phyloP scores from a whole-genome alignment of 2,888 invertebrate genomes.

The Parnassius glacialis region DNA sequence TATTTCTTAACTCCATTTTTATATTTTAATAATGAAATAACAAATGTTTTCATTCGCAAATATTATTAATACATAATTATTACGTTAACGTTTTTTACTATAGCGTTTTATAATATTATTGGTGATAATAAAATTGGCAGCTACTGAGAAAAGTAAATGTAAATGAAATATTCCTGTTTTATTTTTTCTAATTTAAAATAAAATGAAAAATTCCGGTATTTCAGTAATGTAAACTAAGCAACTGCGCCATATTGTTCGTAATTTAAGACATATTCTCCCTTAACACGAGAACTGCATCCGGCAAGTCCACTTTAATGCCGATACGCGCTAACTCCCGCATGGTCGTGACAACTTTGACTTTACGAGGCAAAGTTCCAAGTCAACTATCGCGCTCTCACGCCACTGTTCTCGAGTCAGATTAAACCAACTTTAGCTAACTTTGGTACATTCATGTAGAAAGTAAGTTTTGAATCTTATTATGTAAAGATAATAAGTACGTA shows the following conservation, averaged over 20 bases:
- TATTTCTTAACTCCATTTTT: too few species aligned
- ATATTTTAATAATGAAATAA: too few species aligned
- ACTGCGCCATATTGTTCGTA: conserved; percentile 23
- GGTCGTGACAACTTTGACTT: conserved; percentile 32
- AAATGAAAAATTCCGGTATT: conserved; percentile 12
- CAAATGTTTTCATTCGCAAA: too few species aligned
- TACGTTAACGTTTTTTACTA: too few species aligned
- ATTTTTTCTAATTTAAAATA: conserved; percentile 8
- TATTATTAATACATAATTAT: too few species aligned
- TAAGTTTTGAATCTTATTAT: conserved; percentile 8
- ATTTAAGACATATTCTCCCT: conserved; percentile 23
- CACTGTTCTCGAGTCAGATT: conserved; percentile 43
- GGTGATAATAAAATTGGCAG: too few species aligned
- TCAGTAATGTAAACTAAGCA: conserved; percentile 9
- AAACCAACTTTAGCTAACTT: conserved; percentile 44
- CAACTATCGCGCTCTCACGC: conserved; percentile 31
- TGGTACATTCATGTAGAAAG: conserved; percentile 35
- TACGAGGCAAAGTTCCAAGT: conserved; percentile 29
- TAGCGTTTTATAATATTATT: too few species aligned
- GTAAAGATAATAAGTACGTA: neutral
- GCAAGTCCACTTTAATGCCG: conserved; percentile 32
- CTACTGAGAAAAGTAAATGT: neutral
- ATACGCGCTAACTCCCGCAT: conserved; percentile 33
- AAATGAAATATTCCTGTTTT: neutral
- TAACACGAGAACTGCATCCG: conserved; percentile 32